Conservation (phyloP, 2,113 vertebrate species). For the Hippoglossus stenolepis region DNA sequence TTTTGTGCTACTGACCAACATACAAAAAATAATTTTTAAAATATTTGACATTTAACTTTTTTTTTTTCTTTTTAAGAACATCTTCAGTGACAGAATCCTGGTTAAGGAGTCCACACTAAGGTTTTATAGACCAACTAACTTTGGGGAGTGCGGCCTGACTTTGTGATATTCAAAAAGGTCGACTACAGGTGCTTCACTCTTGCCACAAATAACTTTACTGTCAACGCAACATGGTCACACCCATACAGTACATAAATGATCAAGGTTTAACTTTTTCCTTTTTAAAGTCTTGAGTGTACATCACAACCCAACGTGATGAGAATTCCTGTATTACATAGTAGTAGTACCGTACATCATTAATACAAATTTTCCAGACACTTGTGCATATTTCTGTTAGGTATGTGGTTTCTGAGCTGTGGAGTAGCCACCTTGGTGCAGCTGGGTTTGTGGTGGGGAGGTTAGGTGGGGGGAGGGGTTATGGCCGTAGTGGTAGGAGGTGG, state of each 20-base stretch:
- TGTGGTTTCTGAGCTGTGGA: constrained; percentile 66
- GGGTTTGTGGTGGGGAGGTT: constrained; percentile 19
- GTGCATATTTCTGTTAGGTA: constrained; percentile 77
- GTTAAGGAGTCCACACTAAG: constrained; percentile 36
- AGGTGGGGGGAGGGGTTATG: constrained; percentile 20
- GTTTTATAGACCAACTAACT: constrained; percentile 59
- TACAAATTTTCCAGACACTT: constrained; percentile 72
- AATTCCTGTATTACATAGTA: constrained; percentile 65
- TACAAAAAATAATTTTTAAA: constrained; percentile 79
- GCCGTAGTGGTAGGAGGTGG: constrained; percentile 10
- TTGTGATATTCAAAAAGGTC: constrained; percentile 58
- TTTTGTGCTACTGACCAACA: constrained; percentile 85
- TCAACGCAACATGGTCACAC: constrained; percentile 65
- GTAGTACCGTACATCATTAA: constrained; percentile 64
- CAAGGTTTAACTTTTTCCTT: constrained; percentile 37
- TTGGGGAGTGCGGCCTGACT: constrained; percentile 58
- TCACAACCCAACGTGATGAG: constrained; percentile 69
- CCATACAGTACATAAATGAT: constrained; percentile 67
- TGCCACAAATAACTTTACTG: constrained; percentile 68
- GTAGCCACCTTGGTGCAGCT: constrained; percentile 51
- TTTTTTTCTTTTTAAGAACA: constrained; percentile 60
- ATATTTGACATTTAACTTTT: constrained; percentile 68
- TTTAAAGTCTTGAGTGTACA: constrained; percentile 62
- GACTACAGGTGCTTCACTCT: constrained; percentile 72
- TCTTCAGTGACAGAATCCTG: constrained; percentile 44